Conservation (phyloP, 2,888 invertebrate genomes). For the Mantis religiosa region DNA sequence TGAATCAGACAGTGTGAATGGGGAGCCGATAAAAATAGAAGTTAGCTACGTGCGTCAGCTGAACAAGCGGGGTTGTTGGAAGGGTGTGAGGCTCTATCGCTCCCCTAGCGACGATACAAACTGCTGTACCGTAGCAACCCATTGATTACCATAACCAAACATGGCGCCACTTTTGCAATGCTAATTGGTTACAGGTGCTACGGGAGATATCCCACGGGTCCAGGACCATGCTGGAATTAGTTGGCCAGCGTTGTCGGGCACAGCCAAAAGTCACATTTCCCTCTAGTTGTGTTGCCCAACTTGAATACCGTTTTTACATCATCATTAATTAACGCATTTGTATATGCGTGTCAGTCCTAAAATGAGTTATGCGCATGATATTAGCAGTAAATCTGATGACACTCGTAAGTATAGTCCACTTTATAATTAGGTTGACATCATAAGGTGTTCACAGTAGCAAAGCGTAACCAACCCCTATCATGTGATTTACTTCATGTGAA, state of each 20-base stretch:
- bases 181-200: slow-evolving; percentile 20
- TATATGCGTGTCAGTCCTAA: neutral
- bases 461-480: no score
- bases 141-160: slow-evolving; percentile 18
- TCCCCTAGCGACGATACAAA: neutral
- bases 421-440: no score
- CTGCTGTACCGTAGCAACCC: neutral
- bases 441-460: no score
- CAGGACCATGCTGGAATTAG: slow-evolving; percentile 8
- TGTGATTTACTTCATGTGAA: no score
- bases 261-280: neutral
- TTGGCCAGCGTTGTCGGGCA: neutral
- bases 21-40: neutral
- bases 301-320: neutral
- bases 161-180: slow-evolving; percentile 19
- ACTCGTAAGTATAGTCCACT: no score
- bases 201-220: neutral
- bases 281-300: neutral
- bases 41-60: neutral
- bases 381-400: no score
- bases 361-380: neutral
- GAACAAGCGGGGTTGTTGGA: neutral
- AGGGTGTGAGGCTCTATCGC: neutral
- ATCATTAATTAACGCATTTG: neutral
- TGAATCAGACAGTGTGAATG: neutral